Percentiles rank a stretch among this genome's conserved stretches.
Evolutionary conservation across 2,888 invertebrate species (phyloP).

Genomic region (Poecilobothrus nobilitatus): DNA sequence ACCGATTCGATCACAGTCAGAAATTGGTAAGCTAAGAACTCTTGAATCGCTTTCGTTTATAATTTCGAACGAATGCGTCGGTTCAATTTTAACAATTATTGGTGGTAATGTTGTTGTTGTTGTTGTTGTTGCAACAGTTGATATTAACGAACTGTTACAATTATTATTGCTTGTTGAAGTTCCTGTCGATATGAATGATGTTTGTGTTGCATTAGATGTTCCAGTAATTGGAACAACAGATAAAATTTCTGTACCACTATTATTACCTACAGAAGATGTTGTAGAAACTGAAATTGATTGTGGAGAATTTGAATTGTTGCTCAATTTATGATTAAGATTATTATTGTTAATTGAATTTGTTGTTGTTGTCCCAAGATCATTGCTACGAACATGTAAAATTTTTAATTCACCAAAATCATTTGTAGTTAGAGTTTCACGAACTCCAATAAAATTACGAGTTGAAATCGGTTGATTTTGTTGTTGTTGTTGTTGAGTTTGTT

Average conservation of each 20-base stretch:
- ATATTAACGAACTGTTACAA: conserved; percentile 10
- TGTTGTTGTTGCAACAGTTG: conserved; percentile 20
- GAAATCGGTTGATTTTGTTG: background rate
- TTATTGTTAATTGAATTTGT: conserved; percentile 10
- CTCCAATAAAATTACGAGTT: background rate
- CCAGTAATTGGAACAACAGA: background rate
- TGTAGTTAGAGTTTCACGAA: background rate
- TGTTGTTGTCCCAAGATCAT: background rate
- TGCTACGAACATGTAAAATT: background rate
- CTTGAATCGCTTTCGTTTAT: conserved; percentile 40
- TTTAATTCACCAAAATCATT: background rate
- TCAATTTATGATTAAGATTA: conserved; percentile 11
- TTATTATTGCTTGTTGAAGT: conserved; percentile 14
- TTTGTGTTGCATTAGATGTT: background rate
- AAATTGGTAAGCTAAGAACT: conserved; percentile 37
- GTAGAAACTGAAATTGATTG: conserved; percentile 25
- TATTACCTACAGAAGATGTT: conserved; percentile 16
- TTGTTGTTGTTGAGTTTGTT: conserved; percentile 33
- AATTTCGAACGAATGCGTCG: conserved; percentile 40
- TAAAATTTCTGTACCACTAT: background rate
- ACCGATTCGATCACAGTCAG: conserved; percentile 38
- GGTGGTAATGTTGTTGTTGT: conserved; percentile 31
- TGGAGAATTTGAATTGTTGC: conserved; percentile 10
- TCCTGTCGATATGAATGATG: conserved; percentile 21
- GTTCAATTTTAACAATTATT: conserved; percentile 41